Evolutionary conservation across 2,888 invertebrate genomes (phyloP), one percentile per base, ranked within the genome.

Genomic region (Eledona agricola): DNA sequence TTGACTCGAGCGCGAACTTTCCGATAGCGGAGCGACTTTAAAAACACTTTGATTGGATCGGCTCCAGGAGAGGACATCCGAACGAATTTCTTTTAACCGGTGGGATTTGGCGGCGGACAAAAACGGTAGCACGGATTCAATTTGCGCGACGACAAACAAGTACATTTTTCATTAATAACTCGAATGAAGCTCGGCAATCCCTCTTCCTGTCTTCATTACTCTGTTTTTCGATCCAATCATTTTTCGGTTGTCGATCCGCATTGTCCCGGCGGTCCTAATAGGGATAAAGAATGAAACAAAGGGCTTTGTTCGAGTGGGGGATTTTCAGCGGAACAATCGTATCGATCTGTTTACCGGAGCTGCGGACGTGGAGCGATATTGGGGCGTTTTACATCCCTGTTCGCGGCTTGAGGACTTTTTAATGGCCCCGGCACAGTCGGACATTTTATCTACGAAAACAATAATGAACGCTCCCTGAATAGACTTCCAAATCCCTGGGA

Each of bases 261-360:
- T n/a, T n/a, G n/a, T n/a, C n/a, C n/a, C n/a, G n/a, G n/a, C n/a
- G n/a, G n/a, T n/a, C n/a, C n/a, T n/a, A n/a, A n/a, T 19, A 4
- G 20, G 22, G 20, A 5, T 13, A 28, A 45, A 37, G 29, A 37
- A n/a, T n/a, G n/a, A n/a, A n/a, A 47, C 37, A 29, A 47, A 42
- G 11, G 46, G 26, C 11, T 34, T 45, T 32, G 20, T 45, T 25
- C 31, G 11, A 32, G 22, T 28, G 26, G 26, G 26, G 15, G 23
- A 22, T 47, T 34, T 35, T 29, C 17, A 37, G 20, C 37, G 47
- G 37, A 47, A 37, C 37, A 37, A 22, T 37, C 16, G 7, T 47
- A 47, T 47, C 19, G 47, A 47, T 47, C 47, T 47, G 47, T 47
- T 47, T 47, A 47, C 47, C 37, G 47, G 47, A 47, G 37, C 9